Percentiles rank a stretch among this genome's conserved stretches.
phyloP scores from a whole-genome alignment of 2,888 invertebrate genomes.

The Campoplex capitator region DNA sequence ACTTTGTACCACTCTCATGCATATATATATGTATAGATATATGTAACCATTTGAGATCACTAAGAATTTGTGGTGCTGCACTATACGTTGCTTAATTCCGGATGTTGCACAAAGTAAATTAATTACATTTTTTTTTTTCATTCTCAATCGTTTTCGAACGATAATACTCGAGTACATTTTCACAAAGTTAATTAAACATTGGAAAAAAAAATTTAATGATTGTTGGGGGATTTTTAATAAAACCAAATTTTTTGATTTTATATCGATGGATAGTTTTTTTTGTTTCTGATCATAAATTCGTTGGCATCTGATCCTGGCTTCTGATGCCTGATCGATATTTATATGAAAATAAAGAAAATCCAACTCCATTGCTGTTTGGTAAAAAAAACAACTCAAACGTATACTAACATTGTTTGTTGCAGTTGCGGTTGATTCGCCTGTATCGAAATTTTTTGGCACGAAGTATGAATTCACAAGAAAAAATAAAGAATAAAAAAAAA shows the following conservation, averaged over 20 bases:
- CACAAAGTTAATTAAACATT: not conserved
- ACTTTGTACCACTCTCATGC: conserved; percentile 1
- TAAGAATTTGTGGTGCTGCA: not conserved
- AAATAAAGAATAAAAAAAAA: not conserved
- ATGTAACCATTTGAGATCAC: not conserved
- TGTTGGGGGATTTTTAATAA: not conserved
- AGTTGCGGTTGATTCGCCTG: conserved; percentile 29
- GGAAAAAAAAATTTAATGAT: not conserved
- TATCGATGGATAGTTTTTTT: too few species aligned
- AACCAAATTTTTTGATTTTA: not conserved
- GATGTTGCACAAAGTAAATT: not conserved
- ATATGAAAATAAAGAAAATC: not conserved
- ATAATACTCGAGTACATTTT: not conserved
- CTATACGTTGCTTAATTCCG: not conserved
- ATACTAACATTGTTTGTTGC: conserved; percentile 51
- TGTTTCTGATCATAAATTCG: not conserved
- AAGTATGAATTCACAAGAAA: not conserved
- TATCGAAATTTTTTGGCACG: conserved; percentile 13
- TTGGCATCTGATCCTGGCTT: too few species aligned
- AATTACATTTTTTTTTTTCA: not conserved
- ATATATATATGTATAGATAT: not conserved
- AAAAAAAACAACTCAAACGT: not conserved
- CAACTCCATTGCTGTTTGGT: not conserved
- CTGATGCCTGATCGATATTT: too few species aligned
- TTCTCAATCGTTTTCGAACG: not conserved